Conservation (phyloP, 2,888 invertebrate genomes). For the Bedellia somnulentella region DNA sequence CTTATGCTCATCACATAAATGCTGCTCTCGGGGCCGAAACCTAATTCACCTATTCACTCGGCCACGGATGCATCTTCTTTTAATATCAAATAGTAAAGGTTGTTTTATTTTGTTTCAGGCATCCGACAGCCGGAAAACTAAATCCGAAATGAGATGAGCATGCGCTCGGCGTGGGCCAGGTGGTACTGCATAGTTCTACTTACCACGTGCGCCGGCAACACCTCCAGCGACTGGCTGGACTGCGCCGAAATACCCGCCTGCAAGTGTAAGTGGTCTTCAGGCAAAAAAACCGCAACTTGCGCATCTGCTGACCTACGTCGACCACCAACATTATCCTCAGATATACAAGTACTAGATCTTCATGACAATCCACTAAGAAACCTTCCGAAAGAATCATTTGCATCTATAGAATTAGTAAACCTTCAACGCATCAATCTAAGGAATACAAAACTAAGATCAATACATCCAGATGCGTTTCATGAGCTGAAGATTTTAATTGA, state of each 20-base stretch:
- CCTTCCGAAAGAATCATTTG: slow-evolving; percentile 78
- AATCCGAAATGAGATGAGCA: slow-evolving; percentile 59
- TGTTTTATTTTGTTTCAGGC: too few relatives aligned
- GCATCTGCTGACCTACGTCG: slow-evolving; percentile 77
- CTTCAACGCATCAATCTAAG: slow-evolving; percentile 81
- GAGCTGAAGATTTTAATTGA: slow-evolving; percentile 84
- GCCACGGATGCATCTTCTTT: too few relatives aligned
- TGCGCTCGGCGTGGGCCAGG: slow-evolving; percentile 58
- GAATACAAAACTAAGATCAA: slow-evolving; percentile 72
- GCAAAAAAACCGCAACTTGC: slow-evolving; percentile 88
- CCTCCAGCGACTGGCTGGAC: slow-evolving; percentile 79
- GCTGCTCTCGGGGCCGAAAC: too few relatives aligned
- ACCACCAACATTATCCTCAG: slow-evolving; percentile 66
- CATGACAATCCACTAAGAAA: slow-evolving; percentile 78
- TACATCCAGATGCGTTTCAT: slow-evolving; percentile 83
- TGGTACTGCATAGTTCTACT: slow-evolving; percentile 58
- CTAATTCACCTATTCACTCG: too few relatives aligned
- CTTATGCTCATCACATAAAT: too few relatives aligned
- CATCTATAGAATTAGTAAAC: slow-evolving; percentile 76
- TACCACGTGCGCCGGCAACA: slow-evolving; percentile 51
- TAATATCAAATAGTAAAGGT: too few relatives aligned
- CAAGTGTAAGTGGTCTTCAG: slow-evolving; percentile 89
- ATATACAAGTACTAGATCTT: slow-evolving; percentile 73
- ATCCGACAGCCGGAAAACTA: slow-evolving; percentile 24
- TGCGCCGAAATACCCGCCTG: slow-evolving; percentile 83